Base-by-base conservation (phyloP, 2,888 invertebrate genomes). In the Mamestra brassicae region DNA sequence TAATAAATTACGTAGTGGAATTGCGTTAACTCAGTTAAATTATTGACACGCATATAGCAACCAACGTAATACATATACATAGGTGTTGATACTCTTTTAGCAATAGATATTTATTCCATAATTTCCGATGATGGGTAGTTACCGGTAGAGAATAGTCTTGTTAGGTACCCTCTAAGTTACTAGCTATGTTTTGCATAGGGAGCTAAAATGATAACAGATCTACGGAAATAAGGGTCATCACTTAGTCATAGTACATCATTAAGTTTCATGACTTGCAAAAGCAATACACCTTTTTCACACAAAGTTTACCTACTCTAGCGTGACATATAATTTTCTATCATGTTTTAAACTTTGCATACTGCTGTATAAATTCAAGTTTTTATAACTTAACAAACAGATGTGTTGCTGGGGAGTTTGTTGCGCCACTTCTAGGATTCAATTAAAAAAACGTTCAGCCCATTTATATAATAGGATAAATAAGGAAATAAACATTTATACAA, bases 1-100 rank as follows among this genome's bases (percentile, higher is more conserved):
- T 66, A 74, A 73, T 77, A 34, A 73, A 68, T 73, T 76, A 67
- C 67, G 13, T 62, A 74, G 67, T 71, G 47, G 78, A 73, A 68
- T 85, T 72, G 83, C 55, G 68, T 85, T 82, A 71, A 67, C 55
- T 70, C 78, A 42, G 52, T 82, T 82, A 52, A 71, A 85, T 76
- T 71, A 64, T 64, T 78, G 78, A 78, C 70, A 47, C 26, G 47
- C 50, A 57, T 78, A 34, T 36, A 63, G 36, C 57, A 17, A 38
- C 38, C 52, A 11, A 26, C 13, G 54, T 26, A 3, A 42, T 57
- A n/a, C n/a, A n/a, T n/a, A 62, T 13, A 36, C 47, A 42, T n/a
- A 58, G 13, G 66, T 52, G 47, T 52, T 17, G 36, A 60, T 52
- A 11, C 15, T 54, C 4, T 60, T 13, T 4, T 36, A 47, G 34